Base-by-base conservation (phyloP, 2,113 vertebrate species). In the Pseudopodoces humilis region DNA sequence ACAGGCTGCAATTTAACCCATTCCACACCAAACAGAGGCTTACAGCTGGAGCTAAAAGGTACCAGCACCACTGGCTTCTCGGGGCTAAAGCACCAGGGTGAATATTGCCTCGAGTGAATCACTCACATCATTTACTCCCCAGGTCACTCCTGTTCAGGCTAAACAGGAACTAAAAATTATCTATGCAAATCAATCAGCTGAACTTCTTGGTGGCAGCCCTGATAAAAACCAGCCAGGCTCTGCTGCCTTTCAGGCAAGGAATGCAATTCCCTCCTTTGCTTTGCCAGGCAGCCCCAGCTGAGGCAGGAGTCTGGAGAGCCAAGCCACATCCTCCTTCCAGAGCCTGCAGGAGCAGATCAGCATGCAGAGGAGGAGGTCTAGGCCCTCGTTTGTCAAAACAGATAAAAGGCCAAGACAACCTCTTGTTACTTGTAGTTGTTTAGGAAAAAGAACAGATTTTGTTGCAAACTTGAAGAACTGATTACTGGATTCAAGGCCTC, bases 401-500 rank as follows among this genome's bases (percentile, higher is more conserved):
- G 78, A 93, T 77, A 77, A 93, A 85, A 90, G 43, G 82, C 86
- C 79, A 86, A 83, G 63, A 95, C 68, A 74, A 70, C n/a, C 39
- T 81, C 79, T 55, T 60, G 69, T 67, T 78, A 68, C 35, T 74
- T 37, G 35, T 14, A 76, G 63, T 77, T 91, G 63, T 93, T 96
- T 64, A 86, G 89, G 53, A 74, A 84, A 81, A 64, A 58, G 7
- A 80, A 69, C 1, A 3, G 78, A 25, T 92, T 90, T 87, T 77
- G 55, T 88, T 86, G 85, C 52, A 52, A 60, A 50, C 58, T 95
- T 59, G 64, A 95, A 94, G 76, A 86, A 90, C 63, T 81, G 86
- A 78, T 93, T 93, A 44, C 72, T 37, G 58, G 77, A 92, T 95
- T 92, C 93, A 96, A 96, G 96, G 95, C 85, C 56, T 27, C 82